A percentile compares a stretch with the other conserved stretches of the same genome.
These are phyloP conservation scores for Dione juno DNA, from an alignment of 2,888 invertebrate genomes.

Conservation along the genomic window DNA sequence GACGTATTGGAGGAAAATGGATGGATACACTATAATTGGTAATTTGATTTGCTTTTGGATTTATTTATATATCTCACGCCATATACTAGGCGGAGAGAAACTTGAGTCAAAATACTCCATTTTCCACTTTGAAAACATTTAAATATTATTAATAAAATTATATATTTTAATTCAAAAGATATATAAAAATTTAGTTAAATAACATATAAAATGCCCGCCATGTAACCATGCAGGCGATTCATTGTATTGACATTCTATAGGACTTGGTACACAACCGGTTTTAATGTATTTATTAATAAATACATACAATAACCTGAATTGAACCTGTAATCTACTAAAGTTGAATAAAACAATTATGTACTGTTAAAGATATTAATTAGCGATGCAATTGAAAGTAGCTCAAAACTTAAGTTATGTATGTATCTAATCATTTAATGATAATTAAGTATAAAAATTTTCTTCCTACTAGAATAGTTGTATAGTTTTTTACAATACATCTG, in stretches of 20 bases:
- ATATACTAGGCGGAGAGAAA: no score
- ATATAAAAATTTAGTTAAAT: background rate
- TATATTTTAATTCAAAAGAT: no score
- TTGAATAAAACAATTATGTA: no score
- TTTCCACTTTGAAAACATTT: background rate
- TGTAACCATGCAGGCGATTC: background rate
- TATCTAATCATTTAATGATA: background rate
- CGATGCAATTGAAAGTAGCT: background rate
- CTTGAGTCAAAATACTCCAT: no score
- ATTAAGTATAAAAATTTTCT: background rate
- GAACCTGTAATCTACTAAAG: background rate
- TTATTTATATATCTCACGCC: background rate
- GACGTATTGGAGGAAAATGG: constrained; percentile 61
- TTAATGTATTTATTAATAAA: background rate
- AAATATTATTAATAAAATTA: background rate
- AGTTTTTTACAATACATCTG: background rate
- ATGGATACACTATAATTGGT: constrained; percentile 72
- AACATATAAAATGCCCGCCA: no score
- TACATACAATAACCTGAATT: background rate
- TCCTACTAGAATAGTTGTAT: background rate
- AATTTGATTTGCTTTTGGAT: constrained; percentile 52
- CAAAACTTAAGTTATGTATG: background rate
- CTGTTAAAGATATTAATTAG: no score
- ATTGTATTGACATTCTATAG: background rate
- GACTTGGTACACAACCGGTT: background rate